Evolutionary conservation across 2,888 invertebrate genomes (phyloP), one percentile per base, ranked within the genome.

Genomic region (Dolomedes plantarius): DNA sequence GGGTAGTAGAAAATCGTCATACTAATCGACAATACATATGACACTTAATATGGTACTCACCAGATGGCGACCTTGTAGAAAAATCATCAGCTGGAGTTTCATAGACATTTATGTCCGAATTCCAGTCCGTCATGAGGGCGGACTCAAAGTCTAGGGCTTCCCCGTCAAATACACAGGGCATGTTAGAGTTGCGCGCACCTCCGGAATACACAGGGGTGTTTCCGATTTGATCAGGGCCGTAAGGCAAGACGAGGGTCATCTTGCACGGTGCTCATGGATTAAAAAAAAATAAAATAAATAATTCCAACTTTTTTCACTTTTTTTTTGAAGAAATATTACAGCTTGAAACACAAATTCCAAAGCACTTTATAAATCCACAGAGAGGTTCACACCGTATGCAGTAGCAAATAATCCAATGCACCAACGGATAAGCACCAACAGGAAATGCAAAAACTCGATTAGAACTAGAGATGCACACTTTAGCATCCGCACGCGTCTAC

Each of bases 191-290:
- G 64, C 68, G 76, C 72, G 29, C 72, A 50, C 67, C 72, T 46
- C 67, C 77, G 13, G 83, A 71, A 23, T 65, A 50, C 46, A 69
- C 64, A 28, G 64, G 41, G 50, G 62, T 77, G 23, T 65, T 77
- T 27, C 72, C 50, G 11, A 83, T 83, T 75, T 82, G 82, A 72
- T 83, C 83, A 83, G 62, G 32, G 65, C 83, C 83, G 77, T 72
- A 83, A 28, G 83, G 76, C 83, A 83, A 83, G 27, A 83, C 77
- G 29, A 83, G 77, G 56, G 83, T 83, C 83, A 83, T 83, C 77
- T 72, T 83, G 41, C 50, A 71, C 46, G 13, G 46, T 32, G 32
- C 39, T 62, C 82, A 83, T 81, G 39, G 74, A 50, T 27, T 56
- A 5, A 23, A 56, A 19, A 46, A 46, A 46, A 46, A 2, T 16